A percentile compares a stretch with the other conserved stretches of the same genome.
Evolutionary conservation across 1,140 invertebrate genomes (phyloP).

Genomic region (Monomorium pharaonis): DNA sequence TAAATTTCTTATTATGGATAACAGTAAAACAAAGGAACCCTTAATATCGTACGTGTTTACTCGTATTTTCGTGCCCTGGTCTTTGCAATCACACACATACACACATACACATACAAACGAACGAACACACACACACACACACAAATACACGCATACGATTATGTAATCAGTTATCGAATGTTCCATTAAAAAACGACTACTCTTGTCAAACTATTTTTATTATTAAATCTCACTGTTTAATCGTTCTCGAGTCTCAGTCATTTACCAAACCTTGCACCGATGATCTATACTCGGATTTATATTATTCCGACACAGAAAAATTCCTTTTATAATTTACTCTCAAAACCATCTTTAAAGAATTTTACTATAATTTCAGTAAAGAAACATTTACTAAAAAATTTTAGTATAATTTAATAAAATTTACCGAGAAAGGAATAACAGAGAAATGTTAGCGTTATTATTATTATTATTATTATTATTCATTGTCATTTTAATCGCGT

Average conservation of each 20-base stretch:
- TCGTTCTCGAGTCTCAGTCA: conserved; percentile 71
- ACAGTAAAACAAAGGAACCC: conserved; percentile 45
- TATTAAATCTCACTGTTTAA: conserved; percentile 85
- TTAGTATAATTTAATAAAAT: too few species aligned
- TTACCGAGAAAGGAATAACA: too few species aligned
- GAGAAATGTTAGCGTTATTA: too few species aligned
- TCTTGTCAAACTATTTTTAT: conserved; percentile 85
- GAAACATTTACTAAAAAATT: too few species aligned
- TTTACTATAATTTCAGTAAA: too few species aligned
- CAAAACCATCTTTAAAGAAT: too few species aligned
- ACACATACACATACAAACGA: too few species aligned
- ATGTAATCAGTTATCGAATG: conserved; percentile 73
- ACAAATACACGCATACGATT: background rate
- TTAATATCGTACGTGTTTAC: conserved; percentile 70
- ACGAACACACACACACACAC: too few species aligned
- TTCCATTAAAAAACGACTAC: conserved; percentile 77
- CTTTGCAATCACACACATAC: conserved; percentile 70
- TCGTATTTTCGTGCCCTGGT: conserved; percentile 61
- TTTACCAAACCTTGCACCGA: background rate
- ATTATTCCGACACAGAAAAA: too few species aligned
- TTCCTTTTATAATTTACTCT: too few species aligned
- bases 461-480: too few species aligned
- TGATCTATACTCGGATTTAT: background rate
- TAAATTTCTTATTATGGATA: conserved; percentile 63
- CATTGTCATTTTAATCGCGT: too few species aligned